Evolutionary conservation across 2,113 vertebrate species (phyloP), one percentile per base, ranked within the genome.

Genomic region (Microtus pennsylvanicus): DNA sequence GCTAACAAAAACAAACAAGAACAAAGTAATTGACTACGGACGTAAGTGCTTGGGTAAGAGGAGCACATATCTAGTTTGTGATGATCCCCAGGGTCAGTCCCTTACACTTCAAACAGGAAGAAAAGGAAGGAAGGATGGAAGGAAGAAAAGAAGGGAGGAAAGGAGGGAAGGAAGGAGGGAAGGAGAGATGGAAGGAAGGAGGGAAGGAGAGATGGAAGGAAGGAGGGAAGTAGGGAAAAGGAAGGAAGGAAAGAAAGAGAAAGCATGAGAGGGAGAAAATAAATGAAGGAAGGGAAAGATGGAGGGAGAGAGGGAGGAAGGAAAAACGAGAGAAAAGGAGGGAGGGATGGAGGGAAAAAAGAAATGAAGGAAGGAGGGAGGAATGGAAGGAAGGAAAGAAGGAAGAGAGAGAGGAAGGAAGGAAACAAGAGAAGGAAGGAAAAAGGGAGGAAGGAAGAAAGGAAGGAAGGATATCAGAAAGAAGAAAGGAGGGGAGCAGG

Each of bases 321-420:
- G 6, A 17, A 21, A 35, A 1, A 3, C 1, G 24, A 19, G 5
- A 13, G 30, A 4, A 16, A 5, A 3, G n/a, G 1, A 3, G 6
- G 33, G 7, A 35, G 16, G 16, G 7, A 19, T 3, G 16, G 5
- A 69, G 5, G 13, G 16, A 5, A 1, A 6, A 50, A 50, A 50
- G 11, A 50, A 50, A 11, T 11, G 47, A 69, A 14, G 13, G 52
- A 52, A 63, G 33, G 35, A n/a, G n/a, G n/a, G n/a, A n/a, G 4
- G 1, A 11, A 4, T 4, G 26, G 28, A 11, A 11, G 3, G 52
- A 55, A 82, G 7, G 7, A 35, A n/a, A 35, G 33, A 3, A 35
- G 16, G 9, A n/a, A 82, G 22, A 2, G 7, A 17, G 55, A 4
- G 33, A 33, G 30, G 28, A 69, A 52, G 19, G 9, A n/a, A 81